phyloP scores from a whole-genome alignment of 2,797 vertebrate genomes.

The Margarornis squamiger region DNA sequence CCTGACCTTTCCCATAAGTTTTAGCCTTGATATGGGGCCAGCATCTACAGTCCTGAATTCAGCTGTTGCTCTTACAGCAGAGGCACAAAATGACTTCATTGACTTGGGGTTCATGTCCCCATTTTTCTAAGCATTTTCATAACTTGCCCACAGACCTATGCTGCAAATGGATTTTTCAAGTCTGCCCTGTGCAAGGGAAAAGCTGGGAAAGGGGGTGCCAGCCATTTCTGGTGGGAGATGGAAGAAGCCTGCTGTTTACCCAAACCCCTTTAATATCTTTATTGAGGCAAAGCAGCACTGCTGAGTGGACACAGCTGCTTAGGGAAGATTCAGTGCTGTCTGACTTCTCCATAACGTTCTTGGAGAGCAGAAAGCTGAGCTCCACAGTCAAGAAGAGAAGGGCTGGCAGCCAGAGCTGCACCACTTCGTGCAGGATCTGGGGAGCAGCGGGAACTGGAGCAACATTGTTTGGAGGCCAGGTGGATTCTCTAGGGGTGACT shows the following conservation, averaged over 20 bases:
- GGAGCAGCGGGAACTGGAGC: background rate
- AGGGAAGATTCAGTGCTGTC: background rate
- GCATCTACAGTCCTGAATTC: constrained; percentile 12
- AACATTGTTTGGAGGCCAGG: background rate
- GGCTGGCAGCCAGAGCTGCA: background rate
- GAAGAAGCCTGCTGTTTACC: background rate
- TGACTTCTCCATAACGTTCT: background rate
- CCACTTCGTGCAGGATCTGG: background rate
- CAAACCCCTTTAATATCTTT: background rate
- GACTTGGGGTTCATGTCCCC: background rate
- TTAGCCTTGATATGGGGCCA: constrained; percentile 16
- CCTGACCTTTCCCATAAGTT: background rate
- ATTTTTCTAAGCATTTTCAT: constrained; percentile 20
- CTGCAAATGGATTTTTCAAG: constrained; percentile 47
- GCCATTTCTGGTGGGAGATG: background rate
- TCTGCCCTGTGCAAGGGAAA: background rate
- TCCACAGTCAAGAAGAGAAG: background rate
- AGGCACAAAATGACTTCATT: constrained; percentile 28
- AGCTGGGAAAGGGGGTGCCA: background rate
- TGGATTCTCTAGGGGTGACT: background rate
- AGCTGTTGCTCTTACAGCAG: background rate
- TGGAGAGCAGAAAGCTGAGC: background rate
- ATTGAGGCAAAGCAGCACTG: rapidly evolving
- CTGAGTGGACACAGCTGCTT: background rate
- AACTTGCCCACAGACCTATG: background rate